Evolutionary conservation across 2,113 vertebrate species (phyloP).

Genomic region (Chaetops frenatus): DNA sequence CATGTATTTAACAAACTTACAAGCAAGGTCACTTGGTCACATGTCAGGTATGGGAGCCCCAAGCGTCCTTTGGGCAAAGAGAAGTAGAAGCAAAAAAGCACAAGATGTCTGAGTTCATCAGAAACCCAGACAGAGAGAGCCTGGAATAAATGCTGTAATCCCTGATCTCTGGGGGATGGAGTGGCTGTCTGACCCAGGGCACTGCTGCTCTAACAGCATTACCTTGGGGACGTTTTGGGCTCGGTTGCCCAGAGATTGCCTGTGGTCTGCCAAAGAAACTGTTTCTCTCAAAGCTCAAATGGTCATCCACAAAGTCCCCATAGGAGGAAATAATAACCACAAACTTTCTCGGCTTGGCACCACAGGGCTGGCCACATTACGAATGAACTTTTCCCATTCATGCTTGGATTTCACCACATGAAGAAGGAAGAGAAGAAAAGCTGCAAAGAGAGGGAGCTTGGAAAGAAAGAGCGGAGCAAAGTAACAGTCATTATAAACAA

Average conservation of each 20-base stretch:
- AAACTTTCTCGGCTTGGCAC: not conserved
- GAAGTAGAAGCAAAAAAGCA: not conserved
- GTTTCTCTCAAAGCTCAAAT: not conserved
- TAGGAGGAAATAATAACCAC: slow-evolving; percentile 32
- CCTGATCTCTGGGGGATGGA: not conserved
- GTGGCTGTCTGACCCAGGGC: not conserved
- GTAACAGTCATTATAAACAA: not conserved
- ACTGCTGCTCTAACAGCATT: not conserved
- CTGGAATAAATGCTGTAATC: not conserved
- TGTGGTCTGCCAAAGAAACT: not conserved
- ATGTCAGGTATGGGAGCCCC: not conserved
- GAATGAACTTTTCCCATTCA: slow-evolving; percentile 28
- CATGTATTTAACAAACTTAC: not conserved
- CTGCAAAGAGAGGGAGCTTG: not conserved
- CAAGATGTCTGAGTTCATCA: not conserved
- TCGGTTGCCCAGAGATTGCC: not conserved
- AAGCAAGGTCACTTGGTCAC: not conserved
- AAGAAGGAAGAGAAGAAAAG: not conserved
- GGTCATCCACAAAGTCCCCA: slow-evolving; percentile 18
- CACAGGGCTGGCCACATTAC: not conserved
- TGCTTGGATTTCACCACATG: slow-evolving; percentile 3
- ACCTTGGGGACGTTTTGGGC: not conserved
- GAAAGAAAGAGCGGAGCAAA: not conserved
- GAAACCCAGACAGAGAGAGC: not conserved
- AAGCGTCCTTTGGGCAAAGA: not conserved